Evolutionary conservation across 92 coral and sea anemone species (phyloP).

Genomic region (Blastomussa wellsi): DNA sequence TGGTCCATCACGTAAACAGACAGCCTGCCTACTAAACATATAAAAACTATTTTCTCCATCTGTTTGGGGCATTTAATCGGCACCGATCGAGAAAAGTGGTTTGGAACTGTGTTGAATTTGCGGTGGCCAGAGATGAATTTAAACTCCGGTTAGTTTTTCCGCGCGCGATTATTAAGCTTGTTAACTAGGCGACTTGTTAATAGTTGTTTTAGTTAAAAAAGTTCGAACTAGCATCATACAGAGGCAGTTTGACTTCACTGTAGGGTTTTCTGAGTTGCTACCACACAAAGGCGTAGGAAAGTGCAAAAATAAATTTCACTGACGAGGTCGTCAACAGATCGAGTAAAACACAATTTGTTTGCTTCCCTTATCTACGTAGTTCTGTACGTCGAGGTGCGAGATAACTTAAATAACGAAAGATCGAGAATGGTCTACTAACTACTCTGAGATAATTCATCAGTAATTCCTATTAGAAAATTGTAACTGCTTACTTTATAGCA

Average conservation of each 20-base stretch:
- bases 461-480: neutral
- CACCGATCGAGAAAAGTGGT: neutral
- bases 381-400: neutral
- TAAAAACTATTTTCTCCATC: conserved; percentile 26
- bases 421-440: neutral
- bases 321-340: neutral
- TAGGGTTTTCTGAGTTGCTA: neutral
- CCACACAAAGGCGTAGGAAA: neutral
- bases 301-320: neutral
- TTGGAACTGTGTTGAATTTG: neutral
- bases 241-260: conserved; percentile 21
- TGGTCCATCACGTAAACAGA: conserved; percentile 29
- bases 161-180: neutral
- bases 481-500: neutral
- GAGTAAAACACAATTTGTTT: neutral
- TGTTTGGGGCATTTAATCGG: conserved; percentile 16
- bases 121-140: conserved; percentile 6
- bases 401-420: neutral
- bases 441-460: neutral
- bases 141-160: conserved; percentile 25
- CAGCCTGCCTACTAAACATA: conserved; percentile 7
- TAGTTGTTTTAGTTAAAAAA: neutral
- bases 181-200: conserved; percentile 34
- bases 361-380: neutral
- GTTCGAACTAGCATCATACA: neutral